phyloP scores from a whole-genome alignment of 1,140 invertebrate genomes.

The Drosophila bocki region DNA sequence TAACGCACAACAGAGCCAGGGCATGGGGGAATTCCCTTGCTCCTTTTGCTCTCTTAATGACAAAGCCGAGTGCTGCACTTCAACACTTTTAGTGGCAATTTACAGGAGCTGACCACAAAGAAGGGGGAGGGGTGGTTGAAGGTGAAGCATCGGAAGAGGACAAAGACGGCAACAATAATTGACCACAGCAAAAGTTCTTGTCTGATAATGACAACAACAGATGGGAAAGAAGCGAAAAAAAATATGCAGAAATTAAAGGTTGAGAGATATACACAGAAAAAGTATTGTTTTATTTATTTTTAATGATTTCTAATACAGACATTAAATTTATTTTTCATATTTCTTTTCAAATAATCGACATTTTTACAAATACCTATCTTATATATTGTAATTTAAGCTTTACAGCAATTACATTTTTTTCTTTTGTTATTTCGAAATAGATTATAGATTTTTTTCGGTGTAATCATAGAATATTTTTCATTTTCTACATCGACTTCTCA shows the following conservation, averaged over 20 bases:
- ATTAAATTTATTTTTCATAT: background rate
- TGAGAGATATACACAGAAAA: constrained; percentile 1
- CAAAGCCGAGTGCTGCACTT: constrained; percentile 72
- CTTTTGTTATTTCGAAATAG: background rate
- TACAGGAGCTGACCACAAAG: constrained; percentile 79
- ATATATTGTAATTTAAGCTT: too few relatives aligned
- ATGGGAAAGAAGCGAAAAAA: constrained; percentile 11
- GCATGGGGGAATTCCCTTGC: constrained; percentile 3
- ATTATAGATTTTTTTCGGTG: background rate
- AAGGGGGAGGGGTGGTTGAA: constrained; percentile 10
- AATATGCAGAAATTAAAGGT: background rate
- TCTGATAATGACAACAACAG: constrained; percentile 64
- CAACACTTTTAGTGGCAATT: constrained; percentile 83
- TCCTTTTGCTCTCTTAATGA: constrained; percentile 60
- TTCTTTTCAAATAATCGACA: background rate
- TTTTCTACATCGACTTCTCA: constrained; percentile 21
- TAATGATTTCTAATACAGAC: background rate
- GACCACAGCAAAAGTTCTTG: constrained; percentile 68
- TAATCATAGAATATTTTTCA: background rate
- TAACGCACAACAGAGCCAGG: constrained; percentile 19
- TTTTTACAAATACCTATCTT: too few relatives aligned
- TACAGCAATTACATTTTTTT: background rate
- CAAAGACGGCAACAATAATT: constrained; percentile 54
- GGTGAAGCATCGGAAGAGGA: constrained; percentile 9
- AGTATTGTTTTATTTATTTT: constrained; percentile 3